Conservation (phyloP, 2,888 invertebrate genomes). For the Cryptops parisi region DNA sequence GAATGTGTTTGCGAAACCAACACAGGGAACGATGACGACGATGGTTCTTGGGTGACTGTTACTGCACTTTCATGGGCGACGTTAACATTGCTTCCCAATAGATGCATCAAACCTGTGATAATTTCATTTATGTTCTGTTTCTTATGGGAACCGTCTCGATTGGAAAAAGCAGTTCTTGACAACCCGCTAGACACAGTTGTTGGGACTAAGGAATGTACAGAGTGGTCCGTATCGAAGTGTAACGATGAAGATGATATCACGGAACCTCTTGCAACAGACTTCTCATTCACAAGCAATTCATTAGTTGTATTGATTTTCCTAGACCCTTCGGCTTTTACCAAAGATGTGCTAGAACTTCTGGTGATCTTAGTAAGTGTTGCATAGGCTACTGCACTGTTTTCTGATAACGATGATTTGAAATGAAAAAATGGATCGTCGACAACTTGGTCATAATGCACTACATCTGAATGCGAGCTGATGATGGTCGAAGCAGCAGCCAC, state of each 20-base stretch:
- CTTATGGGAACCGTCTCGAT: conserved; percentile 1
- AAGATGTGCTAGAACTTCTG: too few species aligned
- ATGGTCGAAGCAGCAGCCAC: too few species aligned
- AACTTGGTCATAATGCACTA: too few species aligned
- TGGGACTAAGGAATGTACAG: not conserved
- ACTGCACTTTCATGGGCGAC: conserved; percentile 16
- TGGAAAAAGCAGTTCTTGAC: not conserved
- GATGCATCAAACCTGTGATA: conserved; percentile 65
- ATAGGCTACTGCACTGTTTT: too few species aligned
- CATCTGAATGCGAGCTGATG: too few species aligned
- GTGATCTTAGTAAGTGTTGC: too few species aligned
- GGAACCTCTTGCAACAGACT: too few species aligned
- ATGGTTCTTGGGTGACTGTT: conserved; percentile 30
- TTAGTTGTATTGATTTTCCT: too few species aligned
- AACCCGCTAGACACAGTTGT: not conserved
- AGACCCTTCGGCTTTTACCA: too few species aligned
- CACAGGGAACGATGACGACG: conserved; percentile 13
- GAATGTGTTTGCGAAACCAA: conserved; percentile 15
- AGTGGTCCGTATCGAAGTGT: not conserved
- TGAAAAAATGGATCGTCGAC: too few species aligned
- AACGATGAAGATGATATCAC: not conserved
- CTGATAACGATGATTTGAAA: too few species aligned
- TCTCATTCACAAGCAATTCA: too few species aligned
- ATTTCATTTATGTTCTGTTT: conserved; percentile 69
- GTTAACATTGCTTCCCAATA: conserved; percentile 65